Evolutionary conservation across 2,797 vertebrate species (phyloP), one percentile per base, ranked within the genome.

Genomic region (Lagocephalus sceleratus): DNA sequence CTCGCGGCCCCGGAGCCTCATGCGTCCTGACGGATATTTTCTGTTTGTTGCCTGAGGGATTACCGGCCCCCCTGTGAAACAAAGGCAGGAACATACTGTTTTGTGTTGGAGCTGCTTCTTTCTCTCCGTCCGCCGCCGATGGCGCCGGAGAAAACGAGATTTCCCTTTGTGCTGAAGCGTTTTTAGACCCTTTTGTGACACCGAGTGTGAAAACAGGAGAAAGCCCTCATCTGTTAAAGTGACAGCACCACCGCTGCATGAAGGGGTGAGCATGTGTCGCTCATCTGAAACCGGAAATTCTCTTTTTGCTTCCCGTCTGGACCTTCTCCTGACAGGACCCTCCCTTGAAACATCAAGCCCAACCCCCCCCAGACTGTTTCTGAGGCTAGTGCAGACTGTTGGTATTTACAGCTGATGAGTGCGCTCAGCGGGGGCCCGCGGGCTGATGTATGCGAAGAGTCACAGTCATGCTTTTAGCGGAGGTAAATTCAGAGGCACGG

Each of bases 21-120:
- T 88, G 54, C 61, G 70, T 71, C 70, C 76, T 89, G 88, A 90
- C 75, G 73, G 75, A 68, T 78, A 66, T 78, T 87, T 78, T 87
- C 88, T 90, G 90, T 82, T 88, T 76, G 83, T 89, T 89, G 89
- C 89, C 89, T n/a, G 64, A 63, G 86, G 87, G 83, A 86, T 87
- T 81, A 84, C 49, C 29, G 60, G 51, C 61, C 69, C 49, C 53
- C 23, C 41, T 20, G 54, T 54, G 41, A 62, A 74, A 84, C 84
- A 82, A 79, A 86, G 81, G 76, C 80, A 86, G 76, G 73, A 86
- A 78, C 87, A 86, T 84, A 76, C 87, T 85, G 84, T 82, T 88
- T 81, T 35, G 79, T 80, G 83, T 81, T 85, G 61, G 76, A 82
- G 78, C 76, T 58, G 75, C 70, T 85, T 70, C 64, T 58, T 32